phyloP scores from a whole-genome alignment of 1,140 invertebrate species.

The Drosophila pallidifrons region DNA sequence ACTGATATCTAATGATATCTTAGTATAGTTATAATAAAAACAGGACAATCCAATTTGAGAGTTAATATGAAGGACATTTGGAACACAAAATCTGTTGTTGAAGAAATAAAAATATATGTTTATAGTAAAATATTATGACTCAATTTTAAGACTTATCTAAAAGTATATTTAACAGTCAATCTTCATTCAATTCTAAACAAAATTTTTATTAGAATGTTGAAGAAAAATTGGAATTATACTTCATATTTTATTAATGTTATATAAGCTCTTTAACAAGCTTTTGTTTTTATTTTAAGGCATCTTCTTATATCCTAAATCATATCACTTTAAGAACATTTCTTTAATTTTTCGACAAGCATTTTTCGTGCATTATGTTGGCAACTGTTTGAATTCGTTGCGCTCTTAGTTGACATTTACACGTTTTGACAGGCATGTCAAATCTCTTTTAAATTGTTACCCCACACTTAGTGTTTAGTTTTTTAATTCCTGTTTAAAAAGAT shows the following conservation, averaged over 20 bases:
- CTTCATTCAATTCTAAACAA: too few species aligned
- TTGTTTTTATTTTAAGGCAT: too few species aligned
- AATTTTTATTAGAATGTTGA: too few species aligned
- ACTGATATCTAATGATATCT: neutral
- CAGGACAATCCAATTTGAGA: neutral
- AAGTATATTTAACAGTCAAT: too few species aligned
- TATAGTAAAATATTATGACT: too few species aligned
- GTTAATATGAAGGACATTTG: too few species aligned
- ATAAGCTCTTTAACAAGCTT: too few species aligned
- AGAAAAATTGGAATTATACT: too few species aligned
- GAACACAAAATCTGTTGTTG: too few species aligned
- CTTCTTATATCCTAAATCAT: neutral
- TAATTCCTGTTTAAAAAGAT: conserved; percentile 20
- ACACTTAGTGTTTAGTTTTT: conserved; percentile 10
- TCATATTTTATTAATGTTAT: too few species aligned
- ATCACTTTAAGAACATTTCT: neutral
- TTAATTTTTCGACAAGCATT: conserved; percentile 4
- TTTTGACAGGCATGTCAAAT: conserved; percentile 55
- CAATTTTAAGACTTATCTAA: too few species aligned
- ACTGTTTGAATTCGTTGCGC: conserved; percentile 35
- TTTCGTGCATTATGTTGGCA: conserved; percentile 24
- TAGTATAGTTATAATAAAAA: neutral
- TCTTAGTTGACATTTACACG: conserved; percentile 46
- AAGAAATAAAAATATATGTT: too few species aligned
- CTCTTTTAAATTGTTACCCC: conserved; percentile 39